Evolutionary conservation across 2,888 invertebrate genomes (phyloP), one percentile per base, ranked within the genome.

Genomic region (Cryptocephalus primarius): DNA sequence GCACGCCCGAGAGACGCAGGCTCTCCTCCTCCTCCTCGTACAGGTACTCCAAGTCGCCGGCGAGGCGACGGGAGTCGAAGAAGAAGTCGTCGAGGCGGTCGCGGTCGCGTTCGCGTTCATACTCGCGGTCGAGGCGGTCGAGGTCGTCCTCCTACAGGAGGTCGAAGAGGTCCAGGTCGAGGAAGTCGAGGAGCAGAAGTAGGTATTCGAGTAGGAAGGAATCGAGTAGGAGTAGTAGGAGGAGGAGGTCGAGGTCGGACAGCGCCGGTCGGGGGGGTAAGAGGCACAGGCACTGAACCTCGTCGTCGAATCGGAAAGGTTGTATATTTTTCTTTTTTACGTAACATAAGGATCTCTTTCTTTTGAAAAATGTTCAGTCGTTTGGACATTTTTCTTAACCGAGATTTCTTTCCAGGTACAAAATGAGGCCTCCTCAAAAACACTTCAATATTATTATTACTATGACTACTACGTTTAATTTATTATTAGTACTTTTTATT

Each of bases 141-240:
- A 48, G 55, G 22, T 52, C 54, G 6, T 50, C 57, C 8, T 55
- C 56, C 1, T 54, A 55, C 42, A 46, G 47, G 33, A 49, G 51
- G 39, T 49, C 55, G n/a, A 55, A 53, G 14, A 49, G 56, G 38
- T 52, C 52, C 1, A 42, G 14, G 32, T 50, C 55, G 33, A 51
- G 48, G 40, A 44, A 36, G 34, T 56, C 56, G 40, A 52, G 56
- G 42, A 51, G 44, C 14, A 45, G 48, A 34, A 51, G 53, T 46
- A 43, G 49, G 38, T 49, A 49, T 44, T 47, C 45, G 12, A 51
- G 40, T 14, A 49, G 48, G 39, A 31, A 10, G 36, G 12, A 36
- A 6, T 11, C n/a, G 2, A 6, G 36, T 11, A 36, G 36, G 36
- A 36, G 34, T 34, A 34, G 34, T n/a, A 34, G 36, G n/a, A 36